Base-by-base conservation (phyloP, 2,797 vertebrate species). In the Clarias pachynema region DNA sequence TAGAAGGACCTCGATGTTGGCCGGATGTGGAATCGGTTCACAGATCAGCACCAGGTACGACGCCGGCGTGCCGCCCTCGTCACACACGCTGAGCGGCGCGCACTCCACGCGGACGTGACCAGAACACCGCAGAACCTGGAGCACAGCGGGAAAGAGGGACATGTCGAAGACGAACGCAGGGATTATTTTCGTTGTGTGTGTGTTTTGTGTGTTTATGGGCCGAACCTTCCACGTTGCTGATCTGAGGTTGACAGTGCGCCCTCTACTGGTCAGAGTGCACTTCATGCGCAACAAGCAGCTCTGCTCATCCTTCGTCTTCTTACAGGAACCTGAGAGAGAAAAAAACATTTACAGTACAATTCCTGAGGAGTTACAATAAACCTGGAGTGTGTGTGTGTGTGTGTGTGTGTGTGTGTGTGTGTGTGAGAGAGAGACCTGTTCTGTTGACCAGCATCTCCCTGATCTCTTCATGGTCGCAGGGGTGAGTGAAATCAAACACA, bases 271-370 rank as follows among this genome's bases (percentile, higher is more conserved):
- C 83, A 99, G 94, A 0, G 98, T 99, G 90, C 98, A 99, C 89
- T 99, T 99, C 98, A 99, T 99, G 90, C 98, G 94, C 86, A 99
- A 95, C 90, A 99, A 97, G 93, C 98, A 97, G 93, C 94, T 97
- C 87, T 95, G 93, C 79, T 98, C 97, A 91, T 83, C 74, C 96
- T 80, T 99, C 82, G 93, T 91, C 91, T 98, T 99, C 95, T 98
- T 99, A 89, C 95, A 93, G 81, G 93, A 94, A 90, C 97, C 98
- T 99, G 92, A 81, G 26, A 81, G 88, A 88, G 5, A 53, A 63
- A 16, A 4, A 57, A 66, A 10, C 57, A 40, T 59, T 24, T 14
- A 40, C 68, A 70, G 22, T 12, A 24, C 18, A 70, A 44, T 15
- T n/a, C 5, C 4, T n/a, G 10, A 70, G 4, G 34, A 34, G 18